Percentiles rank a stretch among this genome's conserved stretches.
phyloP scores from a whole-genome alignment of 2,113 vertebrate genomes.

The Calidris pugnax region DNA sequence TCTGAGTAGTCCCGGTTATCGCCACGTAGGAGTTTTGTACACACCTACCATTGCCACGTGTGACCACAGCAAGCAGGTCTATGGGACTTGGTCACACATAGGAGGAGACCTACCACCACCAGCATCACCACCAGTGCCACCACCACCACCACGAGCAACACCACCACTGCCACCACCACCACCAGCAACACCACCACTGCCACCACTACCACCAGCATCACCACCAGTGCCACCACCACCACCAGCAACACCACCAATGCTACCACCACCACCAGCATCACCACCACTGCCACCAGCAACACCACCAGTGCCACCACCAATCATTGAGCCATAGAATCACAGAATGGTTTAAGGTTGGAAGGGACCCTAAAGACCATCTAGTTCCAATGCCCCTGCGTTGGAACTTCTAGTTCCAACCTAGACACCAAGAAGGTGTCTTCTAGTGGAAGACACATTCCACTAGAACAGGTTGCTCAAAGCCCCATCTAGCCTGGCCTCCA shows the following conservation, averaged over 20 bases:
- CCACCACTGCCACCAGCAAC: background rate
- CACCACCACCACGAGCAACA: no score
- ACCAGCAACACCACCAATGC: background rate
- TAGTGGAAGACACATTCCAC: background rate
- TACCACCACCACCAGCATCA: background rate
- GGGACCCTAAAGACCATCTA: background rate
- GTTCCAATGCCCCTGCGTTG: background rate
- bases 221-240: background rate
- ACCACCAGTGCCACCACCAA: background rate
- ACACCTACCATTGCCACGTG: fast-evolving
- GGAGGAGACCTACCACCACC: background rate
- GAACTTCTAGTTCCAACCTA: no score
- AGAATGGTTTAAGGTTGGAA: background rate
- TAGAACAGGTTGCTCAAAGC: background rate
- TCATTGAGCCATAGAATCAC: background rate
- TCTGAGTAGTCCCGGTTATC: background rate
- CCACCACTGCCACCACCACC: background rate
- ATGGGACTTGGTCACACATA: fast-evolving
- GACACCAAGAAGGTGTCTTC: no score
- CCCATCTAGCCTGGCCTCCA: background rate
- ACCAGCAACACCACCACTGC: background rate
- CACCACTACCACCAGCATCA: background rate
- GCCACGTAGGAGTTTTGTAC: background rate
- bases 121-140: background rate
- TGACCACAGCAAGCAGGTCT: background rate